A percentile compares a stretch with the other conserved stretches of the same genome.
Conservation (phyloP, 1,140 invertebrate species). For the Drosophila pandora region DNA sequence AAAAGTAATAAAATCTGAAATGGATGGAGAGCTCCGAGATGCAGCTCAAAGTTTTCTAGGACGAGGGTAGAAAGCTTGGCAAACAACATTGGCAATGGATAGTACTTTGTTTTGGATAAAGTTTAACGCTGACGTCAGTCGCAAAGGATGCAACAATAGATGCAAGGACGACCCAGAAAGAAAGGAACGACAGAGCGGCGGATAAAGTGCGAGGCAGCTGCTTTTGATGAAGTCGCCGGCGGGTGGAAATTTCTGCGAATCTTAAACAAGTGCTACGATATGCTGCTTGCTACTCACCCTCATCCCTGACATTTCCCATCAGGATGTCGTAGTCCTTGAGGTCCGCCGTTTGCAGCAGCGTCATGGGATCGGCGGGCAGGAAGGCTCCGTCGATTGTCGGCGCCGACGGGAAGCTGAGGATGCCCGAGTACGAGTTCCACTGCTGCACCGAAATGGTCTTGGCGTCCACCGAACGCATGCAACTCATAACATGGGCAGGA, state of each 20-base stretch:
- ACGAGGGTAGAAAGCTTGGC: conserved; percentile 37
- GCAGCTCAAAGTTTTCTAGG: conserved; percentile 57
- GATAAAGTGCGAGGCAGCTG: conserved; percentile 1
- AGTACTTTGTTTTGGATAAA: conserved; percentile 57
- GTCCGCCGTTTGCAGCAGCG: conserved; percentile 91
- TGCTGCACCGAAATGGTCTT: conserved; percentile 93
- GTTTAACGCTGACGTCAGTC: conserved; percentile 52
- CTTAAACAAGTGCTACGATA: background rate
- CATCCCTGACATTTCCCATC: conserved; percentile 94
- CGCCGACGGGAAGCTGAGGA: conserved; percentile 94
- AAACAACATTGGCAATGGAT: conserved; percentile 59
- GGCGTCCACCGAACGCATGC: conserved; percentile 93
- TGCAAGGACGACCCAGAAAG: conserved; percentile 33
- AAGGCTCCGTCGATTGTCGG: conserved; percentile 94
- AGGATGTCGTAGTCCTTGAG: conserved; percentile 93
- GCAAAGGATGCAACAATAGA: conserved; percentile 39
- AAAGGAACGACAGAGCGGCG: background rate
- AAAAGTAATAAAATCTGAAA: conserved; percentile 79
- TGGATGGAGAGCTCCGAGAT: conserved; percentile 58
- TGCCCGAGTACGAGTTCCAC: conserved; percentile 95
- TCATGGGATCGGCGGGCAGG: conserved; percentile 92
- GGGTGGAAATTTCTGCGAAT: background rate
- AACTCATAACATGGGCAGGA: conserved; percentile 91
- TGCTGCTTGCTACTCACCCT: conserved; percentile 87
- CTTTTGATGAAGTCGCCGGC: conserved; percentile 17